Base-by-base conservation (phyloP, 2,113 vertebrate species). In the Etia nguti region DNA sequence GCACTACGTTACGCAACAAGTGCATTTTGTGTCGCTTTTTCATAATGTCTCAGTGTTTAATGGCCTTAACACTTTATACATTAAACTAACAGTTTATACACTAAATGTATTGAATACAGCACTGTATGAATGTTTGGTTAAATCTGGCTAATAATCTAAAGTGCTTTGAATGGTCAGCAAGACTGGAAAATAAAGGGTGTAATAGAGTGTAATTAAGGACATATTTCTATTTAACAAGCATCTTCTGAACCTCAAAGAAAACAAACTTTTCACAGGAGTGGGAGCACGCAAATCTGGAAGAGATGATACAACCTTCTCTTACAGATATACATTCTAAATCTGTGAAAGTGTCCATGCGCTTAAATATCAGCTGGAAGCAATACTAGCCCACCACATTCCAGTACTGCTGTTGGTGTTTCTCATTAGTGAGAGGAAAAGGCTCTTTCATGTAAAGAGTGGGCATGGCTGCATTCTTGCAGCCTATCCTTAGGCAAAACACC, bases 311-410 rank as follows among this genome's bases (percentile, higher is more conserved):
- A 31, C 24, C 24, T 20, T 50, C 26, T 77, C 26, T 50, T 50
- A 18, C 43, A 77, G 43, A 59, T 59, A n/a, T 24, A 34, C n/a
- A 8, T 59, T 46, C 79, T 81, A n/a, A 73, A 77, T 92, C 80
- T 68, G 59, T 68, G 82, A 26, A 31, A 82, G 73, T 68, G 79
- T 56, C 75, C 62, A 31, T 20, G 84, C 38, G 83, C 52, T 55
- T 79, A 38, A 83, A 29, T 68, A 68, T 68, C 56, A 79, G 46
- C 43, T 93, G 90, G 92, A 91, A 94, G 88, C 81, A 88, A 93
- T 92, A 88, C 57, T 9, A 36, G 22, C 31, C 24, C 56, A 77
- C 73, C 22, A 55, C 90, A 89, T 92, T 91, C 87, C 88, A 29
- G 13, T 68, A 26, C 59, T 59, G 77, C 52, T 68, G 57, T 81